Evolutionary conservation across 2,797 vertebrate genomes (phyloP).

Genomic region (Muscicapa striata): DNA sequence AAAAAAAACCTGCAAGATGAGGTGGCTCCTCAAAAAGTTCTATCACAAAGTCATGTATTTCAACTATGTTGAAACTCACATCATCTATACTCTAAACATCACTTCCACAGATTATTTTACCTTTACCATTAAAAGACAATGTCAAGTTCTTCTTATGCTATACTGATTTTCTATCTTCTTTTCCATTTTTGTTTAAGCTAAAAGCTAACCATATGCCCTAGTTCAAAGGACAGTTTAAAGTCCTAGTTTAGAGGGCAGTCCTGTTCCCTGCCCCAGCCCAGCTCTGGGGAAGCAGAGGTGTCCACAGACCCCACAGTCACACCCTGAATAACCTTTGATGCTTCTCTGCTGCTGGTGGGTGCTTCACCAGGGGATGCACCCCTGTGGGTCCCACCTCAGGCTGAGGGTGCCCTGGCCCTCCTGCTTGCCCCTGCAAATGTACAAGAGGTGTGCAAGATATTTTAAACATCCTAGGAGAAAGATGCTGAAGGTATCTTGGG

Average conservation of each 20-base stretch:
- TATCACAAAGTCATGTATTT: neutral
- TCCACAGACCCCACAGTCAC: neutral
- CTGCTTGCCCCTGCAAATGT: neutral
- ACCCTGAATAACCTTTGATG: neutral
- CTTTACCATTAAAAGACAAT: slow-evolving; percentile 2
- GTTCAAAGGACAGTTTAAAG: neutral
- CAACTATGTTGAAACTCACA: neutral
- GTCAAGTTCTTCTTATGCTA: slow-evolving; percentile 9
- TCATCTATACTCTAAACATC: neutral
- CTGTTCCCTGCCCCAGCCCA: neutral
- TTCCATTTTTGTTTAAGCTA: slow-evolving; percentile 41
- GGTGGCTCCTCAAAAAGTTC: slow-evolving; percentile 23
- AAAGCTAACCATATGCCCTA: neutral
- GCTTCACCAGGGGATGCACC: neutral
- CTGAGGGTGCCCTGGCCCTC: neutral
- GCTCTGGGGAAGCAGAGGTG: neutral
- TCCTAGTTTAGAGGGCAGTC: neutral
- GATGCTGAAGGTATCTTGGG: neutral
- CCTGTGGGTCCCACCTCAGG: neutral
- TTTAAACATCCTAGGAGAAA: neutral
- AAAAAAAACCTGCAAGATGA: neutral
- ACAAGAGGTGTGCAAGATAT: neutral
- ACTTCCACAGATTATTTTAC: neutral
- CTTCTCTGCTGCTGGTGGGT: neutral
- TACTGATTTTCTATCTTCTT: slow-evolving; percentile 32